Evolutionary conservation across 2,888 invertebrate species (phyloP), one percentile per base, ranked within the genome.

Genomic region (Parnassius orleans): DNA sequence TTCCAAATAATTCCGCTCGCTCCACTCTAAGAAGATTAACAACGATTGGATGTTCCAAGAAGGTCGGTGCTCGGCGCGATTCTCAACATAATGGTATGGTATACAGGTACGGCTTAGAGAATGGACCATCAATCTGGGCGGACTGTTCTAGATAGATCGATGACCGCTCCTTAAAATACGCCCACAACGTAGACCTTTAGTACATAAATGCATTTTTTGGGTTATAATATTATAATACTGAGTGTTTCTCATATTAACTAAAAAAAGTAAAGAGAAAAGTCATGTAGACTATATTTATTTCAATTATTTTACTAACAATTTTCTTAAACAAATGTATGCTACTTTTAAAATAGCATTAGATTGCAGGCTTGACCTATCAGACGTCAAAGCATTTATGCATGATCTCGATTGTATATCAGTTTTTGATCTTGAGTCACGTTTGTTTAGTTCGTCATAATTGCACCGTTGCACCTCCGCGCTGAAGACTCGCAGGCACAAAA

Each of bases 381-480:
- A 12, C 48, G 12, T 44, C 33, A 61, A 47, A 41, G 46, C 24
- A 61, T 53, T 54, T 44, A 43, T 43, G n/a, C 58, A 59, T 44
- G 58, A 53, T 41, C 47, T 33, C 59, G 72, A 77, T 75, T 69
- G 72, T 71, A 73, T 67, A 80, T 54, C 53, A 41, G 74, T 75
- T 72, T 78, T 73, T 72, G 71, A 72, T 68, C 72, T 73, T 76
- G 66, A 72, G 80, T 73, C 75, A 73, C 83, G 85, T 89, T 90
- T 90, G 88, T 87, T 89, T 89, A 84, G 87, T 81, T 85, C 81
- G 76, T 84, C 84, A 84, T 91, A 91, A 91, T 91, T 91, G 88
- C 90, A 89, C 82, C 80, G 79, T 79, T 86, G 88, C 89, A 88
- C 84, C 90, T 89, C 86, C 65, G 77, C 77, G 81, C 85, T 88